phyloP scores from a whole-genome alignment of 2,888 invertebrate genomes.

The Leptinotarsa peninsularis region DNA sequence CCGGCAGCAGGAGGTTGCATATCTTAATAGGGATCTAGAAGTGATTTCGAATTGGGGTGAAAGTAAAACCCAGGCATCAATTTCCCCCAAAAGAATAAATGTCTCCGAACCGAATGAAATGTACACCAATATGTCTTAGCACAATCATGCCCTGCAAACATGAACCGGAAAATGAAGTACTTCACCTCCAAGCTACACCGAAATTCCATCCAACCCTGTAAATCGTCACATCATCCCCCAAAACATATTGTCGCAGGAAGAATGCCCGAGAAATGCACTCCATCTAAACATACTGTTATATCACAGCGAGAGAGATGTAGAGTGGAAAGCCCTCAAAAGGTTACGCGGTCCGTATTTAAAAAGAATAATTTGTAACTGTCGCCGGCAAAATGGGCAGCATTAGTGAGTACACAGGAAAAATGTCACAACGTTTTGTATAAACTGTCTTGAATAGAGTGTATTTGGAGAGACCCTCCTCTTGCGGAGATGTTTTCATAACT shows the following conservation, averaged over 20 bases:
- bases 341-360: constrained; percentile 50
- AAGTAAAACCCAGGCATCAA: too few relatives aligned
- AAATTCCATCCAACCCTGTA: background rate
- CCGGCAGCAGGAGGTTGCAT: too few relatives aligned
- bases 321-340: constrained; percentile 41
- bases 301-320: constrained; percentile 36
- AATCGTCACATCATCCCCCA: background rate
- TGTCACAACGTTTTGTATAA: constrained; percentile 54
- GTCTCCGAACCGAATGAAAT: too few relatives aligned
- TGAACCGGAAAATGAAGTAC: too few relatives aligned
- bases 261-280: constrained; percentile 24
- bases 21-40: too few relatives aligned
- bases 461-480: constrained; percentile 43
- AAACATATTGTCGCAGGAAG: constrained; percentile 6
- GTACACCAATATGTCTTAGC: too few relatives aligned
- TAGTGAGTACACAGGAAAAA: constrained; percentile 55
- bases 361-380: constrained; percentile 57
- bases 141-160: too few relatives aligned
- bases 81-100: too few relatives aligned
- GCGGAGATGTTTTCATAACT: constrained; percentile 49
- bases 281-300: constrained; percentile 41
- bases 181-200: too few relatives aligned
- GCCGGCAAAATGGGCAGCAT: constrained; percentile 54
- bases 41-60: too few relatives aligned
- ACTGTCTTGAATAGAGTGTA: constrained; percentile 49